Evolutionary conservation across 2,797 vertebrate species (phyloP).

Genomic region (Hydrolagus colliei): DNA sequence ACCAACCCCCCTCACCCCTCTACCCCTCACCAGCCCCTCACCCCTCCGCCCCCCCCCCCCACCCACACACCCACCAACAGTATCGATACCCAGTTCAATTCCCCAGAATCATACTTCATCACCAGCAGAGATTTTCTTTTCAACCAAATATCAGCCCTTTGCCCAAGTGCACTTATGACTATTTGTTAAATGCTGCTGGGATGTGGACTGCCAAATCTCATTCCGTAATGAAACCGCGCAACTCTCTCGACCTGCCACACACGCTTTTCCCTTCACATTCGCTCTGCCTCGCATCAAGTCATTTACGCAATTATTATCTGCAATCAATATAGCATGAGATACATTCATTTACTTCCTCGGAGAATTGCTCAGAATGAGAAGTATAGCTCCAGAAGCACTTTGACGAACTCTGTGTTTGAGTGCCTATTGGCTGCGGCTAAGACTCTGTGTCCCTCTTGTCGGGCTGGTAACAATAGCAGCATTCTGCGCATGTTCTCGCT

Average conservation of each 20-base stretch:
- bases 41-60: too few species aligned
- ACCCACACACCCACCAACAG: conserved; percentile 31
- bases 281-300: conserved; percentile 55
- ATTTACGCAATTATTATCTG: conserved; percentile 63
- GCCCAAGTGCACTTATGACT: conserved; percentile 63
- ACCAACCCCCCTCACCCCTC: too few species aligned
- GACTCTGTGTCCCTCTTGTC: conserved; percentile 20
- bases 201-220: conserved; percentile 52
- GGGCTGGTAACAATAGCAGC: not conserved
- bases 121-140: conserved; percentile 53
- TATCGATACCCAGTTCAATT: conserved; percentile 45
- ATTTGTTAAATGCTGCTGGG: conserved; percentile 63
- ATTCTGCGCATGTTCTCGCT: too few species aligned
- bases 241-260: conserved; percentile 53
- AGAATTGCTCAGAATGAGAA: conserved; percentile 55
- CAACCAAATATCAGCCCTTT: conserved; percentile 54
- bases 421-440: not conserved
- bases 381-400: conserved; percentile 44
- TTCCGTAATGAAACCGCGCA: conserved; percentile 65
- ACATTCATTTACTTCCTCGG: conserved; percentile 58
- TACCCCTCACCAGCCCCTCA: too few species aligned
- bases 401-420: conserved; percentile 32
- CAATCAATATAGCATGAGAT: conserved; percentile 64
- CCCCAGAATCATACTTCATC: conserved; percentile 47
- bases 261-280: conserved; percentile 46